phyloP scores from a whole-genome alignment of 2,113 vertebrate species.

The Amblyopsis rosae region DNA sequence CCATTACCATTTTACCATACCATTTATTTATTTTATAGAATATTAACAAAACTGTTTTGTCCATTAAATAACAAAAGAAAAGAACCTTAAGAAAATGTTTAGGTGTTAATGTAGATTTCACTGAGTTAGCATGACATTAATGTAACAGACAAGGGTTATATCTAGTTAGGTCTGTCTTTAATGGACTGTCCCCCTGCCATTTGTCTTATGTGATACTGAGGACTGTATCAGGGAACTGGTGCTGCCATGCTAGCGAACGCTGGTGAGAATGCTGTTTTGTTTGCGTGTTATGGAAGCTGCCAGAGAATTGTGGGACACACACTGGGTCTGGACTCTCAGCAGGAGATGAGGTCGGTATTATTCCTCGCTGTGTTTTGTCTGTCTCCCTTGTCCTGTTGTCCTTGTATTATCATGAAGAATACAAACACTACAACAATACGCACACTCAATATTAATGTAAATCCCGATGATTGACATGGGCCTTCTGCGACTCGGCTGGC shows the following conservation, averaged over 20 bases:
- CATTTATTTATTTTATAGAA: no score
- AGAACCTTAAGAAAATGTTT: no score
- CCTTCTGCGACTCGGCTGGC: no score
- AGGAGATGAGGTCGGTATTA: background rate
- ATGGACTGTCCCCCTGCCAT: background rate
- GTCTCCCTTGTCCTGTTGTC: background rate
- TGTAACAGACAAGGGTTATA: background rate
- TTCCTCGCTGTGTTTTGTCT: background rate
- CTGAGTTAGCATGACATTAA: no score
- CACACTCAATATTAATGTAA: no score
- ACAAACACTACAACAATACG: no score
- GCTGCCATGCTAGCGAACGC: constrained; percentile 84
- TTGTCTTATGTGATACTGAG: constrained; percentile 58
- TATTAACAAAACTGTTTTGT: no score
- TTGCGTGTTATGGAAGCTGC: constrained; percentile 88
- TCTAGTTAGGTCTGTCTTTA: background rate
- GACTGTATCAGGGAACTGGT: constrained; percentile 84
- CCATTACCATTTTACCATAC: no score
- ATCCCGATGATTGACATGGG: no score
- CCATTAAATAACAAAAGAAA: no score
- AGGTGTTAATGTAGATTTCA: no score
- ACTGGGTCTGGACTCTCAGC: constrained; percentile 69
- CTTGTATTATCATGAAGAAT: background rate
- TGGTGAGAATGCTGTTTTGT: constrained; percentile 84
- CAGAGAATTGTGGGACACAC: constrained; percentile 80